Evolutionary conservation across 1,140 invertebrate species (phyloP).

Genomic region (Archivesica marissinica): DNA sequence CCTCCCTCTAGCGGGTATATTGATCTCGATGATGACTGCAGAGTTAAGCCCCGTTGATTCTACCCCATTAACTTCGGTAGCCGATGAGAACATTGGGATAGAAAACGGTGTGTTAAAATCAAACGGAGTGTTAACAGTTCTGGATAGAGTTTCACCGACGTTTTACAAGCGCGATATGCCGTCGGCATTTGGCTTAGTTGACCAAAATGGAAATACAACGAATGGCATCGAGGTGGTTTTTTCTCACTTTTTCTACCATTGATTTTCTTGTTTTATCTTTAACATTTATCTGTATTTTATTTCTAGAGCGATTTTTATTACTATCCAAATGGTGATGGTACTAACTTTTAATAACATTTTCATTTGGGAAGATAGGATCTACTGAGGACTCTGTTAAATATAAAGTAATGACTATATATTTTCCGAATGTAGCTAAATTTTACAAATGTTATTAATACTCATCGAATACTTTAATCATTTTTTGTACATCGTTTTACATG

Average conservation of each 20-base stretch:
- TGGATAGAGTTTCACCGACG: constrained; percentile 56
- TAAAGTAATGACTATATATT: neutral
- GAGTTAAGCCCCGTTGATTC: constrained; percentile 54
- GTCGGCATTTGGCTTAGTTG: constrained; percentile 47
- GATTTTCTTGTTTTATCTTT: neutral
- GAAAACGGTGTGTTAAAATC: constrained; percentile 55
- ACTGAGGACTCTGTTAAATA: neutral
- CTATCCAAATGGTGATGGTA: neutral
- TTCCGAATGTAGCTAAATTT: too few relatives aligned
- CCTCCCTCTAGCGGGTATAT: constrained; percentile 33
- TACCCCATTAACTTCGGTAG: constrained; percentile 36
- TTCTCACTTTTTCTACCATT: neutral
- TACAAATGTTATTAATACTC: too few relatives aligned
- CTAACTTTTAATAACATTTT: constrained; percentile 24
- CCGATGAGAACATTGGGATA: constrained; percentile 54
- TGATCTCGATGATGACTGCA: constrained; percentile 32
- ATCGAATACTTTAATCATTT: too few relatives aligned
- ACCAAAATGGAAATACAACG: constrained; percentile 53
- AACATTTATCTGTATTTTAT: constrained; percentile 4
- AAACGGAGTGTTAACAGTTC: constrained; percentile 47
- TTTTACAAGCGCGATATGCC: constrained; percentile 58
- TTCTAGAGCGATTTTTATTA: neutral
- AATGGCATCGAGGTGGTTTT: constrained; percentile 44
- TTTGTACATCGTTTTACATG: neutral
- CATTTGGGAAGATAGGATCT: neutral